Percentiles rank a stretch among this genome's conserved stretches.
Conservation (phyloP, 2,113 vertebrate species). For the Neopipo cinnamomea region DNA sequence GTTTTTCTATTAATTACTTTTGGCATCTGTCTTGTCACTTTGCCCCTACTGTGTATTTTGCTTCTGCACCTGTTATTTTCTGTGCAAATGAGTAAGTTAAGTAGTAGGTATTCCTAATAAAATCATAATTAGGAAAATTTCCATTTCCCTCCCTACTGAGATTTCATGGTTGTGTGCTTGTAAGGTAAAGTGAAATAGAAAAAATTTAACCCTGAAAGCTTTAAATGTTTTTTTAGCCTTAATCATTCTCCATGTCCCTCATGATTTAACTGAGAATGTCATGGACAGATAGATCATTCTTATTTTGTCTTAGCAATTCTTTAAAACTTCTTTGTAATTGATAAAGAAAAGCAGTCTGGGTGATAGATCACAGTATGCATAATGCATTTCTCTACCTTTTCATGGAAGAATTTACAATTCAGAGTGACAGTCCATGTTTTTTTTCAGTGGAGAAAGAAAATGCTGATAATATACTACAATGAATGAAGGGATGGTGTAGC, state of each 20-base stretch:
- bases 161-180: not conserved
- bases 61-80: not conserved
- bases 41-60: not conserved
- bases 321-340: not conserved
- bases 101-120: not conserved
- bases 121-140: not conserved
- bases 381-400: not conserved
- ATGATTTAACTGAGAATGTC: not conserved
- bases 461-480: not conserved
- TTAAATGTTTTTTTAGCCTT: not conserved
- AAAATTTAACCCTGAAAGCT: not conserved
- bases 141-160: not conserved
- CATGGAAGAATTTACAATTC: not conserved
- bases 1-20: not conserved
- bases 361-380: not conserved
- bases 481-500: conserved; percentile 5
- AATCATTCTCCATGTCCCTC: not conserved
- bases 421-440: not conserved
- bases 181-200: not conserved
- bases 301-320: not conserved
- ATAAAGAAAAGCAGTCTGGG: not conserved
- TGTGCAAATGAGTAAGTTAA: not conserved
- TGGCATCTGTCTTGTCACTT: not conserved
- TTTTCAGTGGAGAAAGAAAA: not conserved
- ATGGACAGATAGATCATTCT: not conserved